Percentiles rank a stretch among this genome's conserved stretches.
Evolutionary conservation across 2,113 vertebrate genomes (phyloP).

Genomic region (Cebus imitator): DNA sequence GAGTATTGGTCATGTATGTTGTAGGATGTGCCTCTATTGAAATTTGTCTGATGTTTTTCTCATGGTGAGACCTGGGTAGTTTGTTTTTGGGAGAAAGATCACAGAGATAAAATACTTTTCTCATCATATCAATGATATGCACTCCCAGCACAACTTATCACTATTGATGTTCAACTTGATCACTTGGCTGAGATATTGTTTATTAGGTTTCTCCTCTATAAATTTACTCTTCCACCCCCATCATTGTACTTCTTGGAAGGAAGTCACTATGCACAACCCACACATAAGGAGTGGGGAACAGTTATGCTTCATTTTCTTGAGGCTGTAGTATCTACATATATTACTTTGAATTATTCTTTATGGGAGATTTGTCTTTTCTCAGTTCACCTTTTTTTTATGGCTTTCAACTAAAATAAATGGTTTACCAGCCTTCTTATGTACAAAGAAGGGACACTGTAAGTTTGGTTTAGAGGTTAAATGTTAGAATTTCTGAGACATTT

Average conservation of each 20-base stretch:
- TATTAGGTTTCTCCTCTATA: not conserved
- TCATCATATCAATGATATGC: not conserved
- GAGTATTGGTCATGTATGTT: not conserved
- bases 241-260: not conserved
- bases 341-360: slow-evolving; percentile 16
- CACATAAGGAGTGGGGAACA: not conserved
- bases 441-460: not conserved
- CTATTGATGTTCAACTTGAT: not conserved
- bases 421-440: not conserved
- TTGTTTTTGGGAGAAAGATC: not conserved
- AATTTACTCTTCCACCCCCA: not conserved
- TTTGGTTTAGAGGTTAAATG: not conserved
- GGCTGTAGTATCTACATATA: not conserved
- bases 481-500: slow-evolving; percentile 16
- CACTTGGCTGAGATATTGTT: not conserved
- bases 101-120: not conserved
- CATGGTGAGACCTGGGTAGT: not conserved
- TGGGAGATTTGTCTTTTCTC: not conserved
- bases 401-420: slow-evolving; percentile 19
- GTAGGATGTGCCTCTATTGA: not conserved
- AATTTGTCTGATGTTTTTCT: not conserved
- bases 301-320: not conserved
- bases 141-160: not conserved
- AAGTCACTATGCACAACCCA: not conserved
- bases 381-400: not conserved